Percentiles rank a stretch among this genome's conserved stretches.
Evolutionary conservation across 2,113 vertebrate genomes (phyloP).

Genomic region (Prinia subflava): DNA sequence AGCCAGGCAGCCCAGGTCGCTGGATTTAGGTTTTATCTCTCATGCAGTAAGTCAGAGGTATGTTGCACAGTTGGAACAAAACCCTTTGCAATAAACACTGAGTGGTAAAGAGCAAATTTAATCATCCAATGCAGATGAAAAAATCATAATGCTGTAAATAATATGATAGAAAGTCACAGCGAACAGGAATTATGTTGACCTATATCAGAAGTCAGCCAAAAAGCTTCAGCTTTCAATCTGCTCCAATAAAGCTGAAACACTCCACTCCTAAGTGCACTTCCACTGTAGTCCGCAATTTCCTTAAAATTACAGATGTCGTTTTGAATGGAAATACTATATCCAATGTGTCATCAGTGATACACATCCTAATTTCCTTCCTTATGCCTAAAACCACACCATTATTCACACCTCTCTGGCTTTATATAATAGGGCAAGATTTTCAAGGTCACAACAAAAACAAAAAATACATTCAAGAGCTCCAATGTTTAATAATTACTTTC

Average conservation of each 20-base stretch:
- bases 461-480: background rate
- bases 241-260: background rate
- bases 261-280: background rate
- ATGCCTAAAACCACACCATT: background rate
- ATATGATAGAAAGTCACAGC: background rate
- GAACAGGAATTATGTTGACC: conserved; percentile 48
- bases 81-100: background rate
- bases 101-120: conserved; percentile 29
- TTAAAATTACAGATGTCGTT: conserved; percentile 2
- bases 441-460: background rate
- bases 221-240: conserved; percentile 34
- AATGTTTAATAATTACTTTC: background rate
- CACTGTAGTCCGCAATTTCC: background rate
- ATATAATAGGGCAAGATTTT: background rate
- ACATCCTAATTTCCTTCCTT: background rate
- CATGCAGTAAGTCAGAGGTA: background rate
- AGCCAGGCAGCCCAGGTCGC: background rate
- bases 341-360: background rate
- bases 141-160: conserved; percentile 47
- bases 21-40: background rate
- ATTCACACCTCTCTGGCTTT: background rate
- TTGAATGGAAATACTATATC: background rate
- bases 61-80: background rate
- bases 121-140: conserved; percentile 31
- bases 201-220: conserved; percentile 54